Evolutionary conservation across 1,140 invertebrate genomes (phyloP), one percentile per base, ranked within the genome.

Genomic region (Agrypnia vestita): DNA sequence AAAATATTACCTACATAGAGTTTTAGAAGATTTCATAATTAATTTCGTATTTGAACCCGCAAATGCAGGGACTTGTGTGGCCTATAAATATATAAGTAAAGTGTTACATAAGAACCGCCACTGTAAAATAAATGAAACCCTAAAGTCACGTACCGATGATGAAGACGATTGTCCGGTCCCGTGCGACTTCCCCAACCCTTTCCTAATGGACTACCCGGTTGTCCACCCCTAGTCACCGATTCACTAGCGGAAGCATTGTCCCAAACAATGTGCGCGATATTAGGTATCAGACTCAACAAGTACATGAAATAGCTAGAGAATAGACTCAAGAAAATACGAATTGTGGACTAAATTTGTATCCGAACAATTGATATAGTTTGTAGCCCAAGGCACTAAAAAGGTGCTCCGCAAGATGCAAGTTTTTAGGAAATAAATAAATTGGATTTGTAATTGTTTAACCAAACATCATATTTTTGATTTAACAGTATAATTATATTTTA

Each of bases 91-190:
- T 35, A 3, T 3, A 35, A 35, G 25, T 35, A 35, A 35, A 35
- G 1, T 35, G 25, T 35, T 35, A 35, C 25, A 35, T 35, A 35
- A 35, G 25, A 35, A 3, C 1, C 25, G 25, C 25, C 25, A 35
- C 25, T 35, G 25, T 12, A 43, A 51, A 47, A 62, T 67, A 55
- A 78, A 43, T 67, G 46, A 78, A 78, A 55, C 64, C 62, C 51
- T 47, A 78, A 67, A 69, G 76, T 78, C 76, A 78, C 44, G 35
- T 67, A 53, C 46, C 8, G 62, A 53, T 75, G 61, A 76, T 62
- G 59, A 75, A 75, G 72, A 59, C 55, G 53, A 56, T 75, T 75
- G 35, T 75, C 72, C 53, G 44, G 74, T 76, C 55, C 59, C 74
- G 69, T 73, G 69, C 69, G 69, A 73, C 69, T 53, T 51, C 12